Conservation (phyloP, 2,113 vertebrate genomes). For the Sander lucioperca region DNA sequence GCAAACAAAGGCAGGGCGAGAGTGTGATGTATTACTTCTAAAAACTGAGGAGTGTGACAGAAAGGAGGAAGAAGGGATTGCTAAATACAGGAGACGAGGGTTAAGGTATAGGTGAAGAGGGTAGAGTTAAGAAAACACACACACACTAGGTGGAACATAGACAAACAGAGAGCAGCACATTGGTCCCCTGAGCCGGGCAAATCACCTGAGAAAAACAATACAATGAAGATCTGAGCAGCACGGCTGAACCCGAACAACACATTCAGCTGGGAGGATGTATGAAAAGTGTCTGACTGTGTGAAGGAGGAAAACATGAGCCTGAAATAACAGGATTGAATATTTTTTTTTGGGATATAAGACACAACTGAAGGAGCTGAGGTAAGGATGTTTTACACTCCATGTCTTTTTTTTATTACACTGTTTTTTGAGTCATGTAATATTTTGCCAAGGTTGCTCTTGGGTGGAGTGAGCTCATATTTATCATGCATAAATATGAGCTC, state of each 20-base stretch:
- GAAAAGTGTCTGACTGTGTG: conserved; percentile 8
- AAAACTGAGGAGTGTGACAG: neutral
- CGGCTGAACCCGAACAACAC: conserved; percentile 22
- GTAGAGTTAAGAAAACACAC: conserved; percentile 68
- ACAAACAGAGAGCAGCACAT: conserved; percentile 66
- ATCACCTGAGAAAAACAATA: conserved; percentile 47
- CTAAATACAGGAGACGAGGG: conserved; percentile 20
- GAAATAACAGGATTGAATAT: conserved; percentile 10
- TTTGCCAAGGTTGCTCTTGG: neutral
- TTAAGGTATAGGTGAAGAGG: conserved; percentile 59
- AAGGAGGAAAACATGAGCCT: conserved; percentile 35
- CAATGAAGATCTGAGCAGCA: conserved; percentile 52
- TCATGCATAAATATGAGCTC: too few species aligned
- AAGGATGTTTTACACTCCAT: neutral
- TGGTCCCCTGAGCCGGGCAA: conserved; percentile 61
- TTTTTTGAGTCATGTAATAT: neutral
- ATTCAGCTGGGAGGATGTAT: conserved; percentile 38
- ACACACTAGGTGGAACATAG: conserved; percentile 56
- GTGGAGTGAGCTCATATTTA: neutral
- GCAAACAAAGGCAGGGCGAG: neutral
- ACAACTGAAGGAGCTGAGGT: conserved; percentile 51
- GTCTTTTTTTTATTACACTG: neutral
- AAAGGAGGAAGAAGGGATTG: conserved; percentile 42
- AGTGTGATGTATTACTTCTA: neutral
- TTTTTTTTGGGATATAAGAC: conserved; percentile 21